A percentile compares a stretch with the other conserved stretches of the same genome.
Conservation (phyloP, 2,888 invertebrate species). For the Polyommatus iphigenia region DNA sequence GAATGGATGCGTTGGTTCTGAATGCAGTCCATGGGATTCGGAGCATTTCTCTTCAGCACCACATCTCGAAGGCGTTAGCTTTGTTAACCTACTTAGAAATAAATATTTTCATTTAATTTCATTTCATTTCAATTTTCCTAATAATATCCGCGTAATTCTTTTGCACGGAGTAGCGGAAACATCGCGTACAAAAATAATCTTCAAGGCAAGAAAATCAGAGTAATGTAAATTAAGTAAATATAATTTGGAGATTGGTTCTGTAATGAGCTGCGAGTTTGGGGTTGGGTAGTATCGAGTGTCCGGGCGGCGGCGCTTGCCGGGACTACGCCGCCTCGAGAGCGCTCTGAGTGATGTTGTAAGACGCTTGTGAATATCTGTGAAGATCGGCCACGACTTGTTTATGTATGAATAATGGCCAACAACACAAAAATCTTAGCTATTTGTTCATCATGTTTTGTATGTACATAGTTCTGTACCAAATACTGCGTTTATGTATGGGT, state of each 20-base stretch:
- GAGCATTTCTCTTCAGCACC: too few relatives aligned
- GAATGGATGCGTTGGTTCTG: too few relatives aligned
- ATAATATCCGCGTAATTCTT: background rate
- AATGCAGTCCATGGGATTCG: too few relatives aligned
- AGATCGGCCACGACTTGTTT: background rate
- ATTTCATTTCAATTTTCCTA: background rate
- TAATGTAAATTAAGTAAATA: background rate
- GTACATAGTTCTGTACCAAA: too few relatives aligned
- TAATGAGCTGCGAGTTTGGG: background rate
- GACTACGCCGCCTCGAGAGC: background rate
- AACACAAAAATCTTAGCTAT: too few relatives aligned
- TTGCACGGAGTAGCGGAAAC: background rate
- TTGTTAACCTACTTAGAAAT: too few relatives aligned
- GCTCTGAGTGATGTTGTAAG: background rate
- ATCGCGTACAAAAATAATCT: background rate
- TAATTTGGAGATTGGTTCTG: background rate
- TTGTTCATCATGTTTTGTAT: too few relatives aligned
- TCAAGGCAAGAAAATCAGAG: background rate
- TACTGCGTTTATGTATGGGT: too few relatives aligned
- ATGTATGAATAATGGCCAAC: too few relatives aligned
- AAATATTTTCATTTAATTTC: too few relatives aligned
- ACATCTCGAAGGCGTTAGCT: too few relatives aligned
- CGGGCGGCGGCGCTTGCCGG: background rate
- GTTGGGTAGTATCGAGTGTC: background rate
- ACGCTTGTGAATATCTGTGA: background rate